Base-by-base conservation (phyloP, 2,888 invertebrate species). In the Molanna angustata region DNA sequence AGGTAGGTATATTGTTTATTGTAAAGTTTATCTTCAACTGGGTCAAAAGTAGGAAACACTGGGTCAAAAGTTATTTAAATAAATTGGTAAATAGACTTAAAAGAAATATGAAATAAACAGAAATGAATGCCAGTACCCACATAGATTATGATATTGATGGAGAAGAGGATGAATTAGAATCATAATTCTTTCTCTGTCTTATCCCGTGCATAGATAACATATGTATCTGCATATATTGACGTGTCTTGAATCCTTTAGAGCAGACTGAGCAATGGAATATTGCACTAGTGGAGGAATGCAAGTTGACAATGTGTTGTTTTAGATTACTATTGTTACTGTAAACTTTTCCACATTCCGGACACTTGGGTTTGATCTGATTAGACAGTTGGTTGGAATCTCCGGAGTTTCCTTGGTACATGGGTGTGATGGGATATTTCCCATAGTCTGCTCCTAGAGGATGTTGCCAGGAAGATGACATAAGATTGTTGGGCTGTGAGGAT, bases 201-300 rank as follows among this genome's bases (percentile, higher is more conserved):
- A 83, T 82, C 62, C 84, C 83, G 70, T 84, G 84, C 71, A 82
- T 80, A 59, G 84, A 82, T 66, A 84, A 73, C 71, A 83, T 73
- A 69, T 84, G 84, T 68, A 83, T 83, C 72, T 83, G 84, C 66
- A 84, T 78, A 70, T 84, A 84, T 72, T 84, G 84, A 70, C 82
- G 82, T 60, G 84, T 84, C 73, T 84, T 84, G 78, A 84, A 84
- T 65, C 76, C 78, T 69, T 83, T 83, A 67, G 72, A 78, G 73
- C 84, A 84, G 61, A 82, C 78, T 67, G 80, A 76, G 69, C 84
- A 83, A 62, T 75, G 72, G 70, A 82, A 80, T 68, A 77, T 76
- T 63, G 78, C 77, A 52, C 74, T 77, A 65, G 79, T 76, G 61
- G 82, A 78, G 58, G 82, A 78, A 72, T 84, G 84, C 63, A 84